Base-by-base conservation (phyloP, 2,797 vertebrate genomes). In the Botia almorhae region DNA sequence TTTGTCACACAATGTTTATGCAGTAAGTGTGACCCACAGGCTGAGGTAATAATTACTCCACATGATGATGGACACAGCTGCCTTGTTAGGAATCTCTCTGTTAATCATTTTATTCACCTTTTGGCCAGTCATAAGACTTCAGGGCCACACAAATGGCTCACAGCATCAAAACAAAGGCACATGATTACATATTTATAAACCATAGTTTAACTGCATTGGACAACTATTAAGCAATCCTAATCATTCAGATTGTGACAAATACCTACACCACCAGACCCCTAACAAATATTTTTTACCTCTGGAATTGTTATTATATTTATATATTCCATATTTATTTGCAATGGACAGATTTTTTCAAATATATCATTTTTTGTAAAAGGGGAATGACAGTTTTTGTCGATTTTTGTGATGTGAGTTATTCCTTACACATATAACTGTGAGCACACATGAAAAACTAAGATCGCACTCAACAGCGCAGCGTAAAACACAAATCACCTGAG, bases 81-180 rank as follows among this genome's bases (percentile, higher is more conserved):
- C 78, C 17, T 56, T 50, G 43, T 19, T 50, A 75, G 19, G 5
- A 69, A 29, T 72, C 5, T 78, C 71, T 80, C 74, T 81, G 90
- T 92, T 87, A 91, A 93, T 90, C 80, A 90, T 82, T 83, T 87
- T 85, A 82, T 87, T 83, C 83, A 85, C 81, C 71, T 86, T 29
- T 64, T 77, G 39, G 74, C n/a, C 33, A 60, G 68, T 84, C 67
- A 80, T 53, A 61, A 56, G 82, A 71, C 78, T 55, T 72, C 60
- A n/a, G 39, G 81, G 71, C 14, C 0, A 56, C 64, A 81, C 80
- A 85, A 80, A 78, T 70, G 75, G 73, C 77, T 81, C 48, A 81
- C 82, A 79, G 80, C 74, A 85, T 84, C 81, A 77, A 81, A 82
- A 83, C 77, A 85, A 79, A 51, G 16, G 46, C 71, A 68, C 43